Percentiles rank a stretch among this genome's conserved stretches.
Evolutionary conservation across 2,113 vertebrate species (phyloP).

Genomic region (Plestiodon gilberti): DNA sequence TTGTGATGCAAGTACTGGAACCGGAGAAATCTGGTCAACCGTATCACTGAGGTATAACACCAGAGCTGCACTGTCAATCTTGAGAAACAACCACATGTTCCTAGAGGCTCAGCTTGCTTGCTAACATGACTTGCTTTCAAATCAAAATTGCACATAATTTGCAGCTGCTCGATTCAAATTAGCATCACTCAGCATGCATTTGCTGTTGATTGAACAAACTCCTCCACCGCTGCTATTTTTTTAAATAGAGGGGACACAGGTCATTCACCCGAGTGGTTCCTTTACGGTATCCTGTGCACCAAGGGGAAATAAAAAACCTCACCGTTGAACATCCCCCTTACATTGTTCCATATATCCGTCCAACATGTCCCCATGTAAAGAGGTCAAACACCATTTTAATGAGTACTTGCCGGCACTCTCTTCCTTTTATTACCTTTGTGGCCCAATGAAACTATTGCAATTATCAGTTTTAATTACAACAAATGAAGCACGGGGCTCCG

Average conservation of each 20-base stretch:
- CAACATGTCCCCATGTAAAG: constrained; percentile 27
- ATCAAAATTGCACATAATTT: background rate
- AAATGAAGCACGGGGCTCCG: constrained; percentile 62
- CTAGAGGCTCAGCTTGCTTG: background rate
- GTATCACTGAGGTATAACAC: too few species aligned
- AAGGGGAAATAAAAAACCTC: constrained; percentile 51
- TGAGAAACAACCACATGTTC: background rate
- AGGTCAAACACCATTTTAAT: constrained; percentile 67
- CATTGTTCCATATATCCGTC: too few species aligned
- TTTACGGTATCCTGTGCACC: constrained; percentile 36
- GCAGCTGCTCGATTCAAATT: constrained; percentile 55
- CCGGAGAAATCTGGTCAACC: too few species aligned
- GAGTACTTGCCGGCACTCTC: constrained; percentile 49
- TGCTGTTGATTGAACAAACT: constrained; percentile 39
- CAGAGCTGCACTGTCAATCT: background rate
- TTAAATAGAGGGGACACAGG: constrained; percentile 1
- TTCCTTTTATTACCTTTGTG: constrained; percentile 70
- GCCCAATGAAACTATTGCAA: constrained; percentile 62
- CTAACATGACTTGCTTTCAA: background rate
- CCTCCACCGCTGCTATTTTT: background rate
- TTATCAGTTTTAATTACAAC: constrained; percentile 61
- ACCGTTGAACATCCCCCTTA: background rate
- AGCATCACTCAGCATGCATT: constrained; percentile 17
- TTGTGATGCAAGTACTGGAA: too few species aligned
- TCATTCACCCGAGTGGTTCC: constrained; percentile 33